phyloP scores from a whole-genome alignment of 2,888 invertebrate species.

The Gandaritis pyraliata region DNA sequence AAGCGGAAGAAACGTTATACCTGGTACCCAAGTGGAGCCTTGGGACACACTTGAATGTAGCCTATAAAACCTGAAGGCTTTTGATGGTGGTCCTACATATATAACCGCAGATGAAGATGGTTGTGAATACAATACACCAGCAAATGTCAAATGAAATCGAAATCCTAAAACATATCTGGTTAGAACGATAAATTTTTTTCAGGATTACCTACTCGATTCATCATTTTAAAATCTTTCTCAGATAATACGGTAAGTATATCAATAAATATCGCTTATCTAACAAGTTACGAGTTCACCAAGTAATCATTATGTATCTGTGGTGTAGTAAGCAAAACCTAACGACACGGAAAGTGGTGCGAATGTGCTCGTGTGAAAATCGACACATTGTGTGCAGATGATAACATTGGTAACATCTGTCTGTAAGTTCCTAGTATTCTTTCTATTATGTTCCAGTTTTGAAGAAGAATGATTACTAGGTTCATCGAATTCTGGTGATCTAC shows the following conservation, averaged over 20 bases:
- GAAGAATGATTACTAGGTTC: too few species aligned
- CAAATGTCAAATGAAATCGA: background rate
- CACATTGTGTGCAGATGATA: conserved; percentile 63
- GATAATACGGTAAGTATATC: conserved; percentile 30
- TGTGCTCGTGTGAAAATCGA: conserved; percentile 68
- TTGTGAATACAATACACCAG: background rate
- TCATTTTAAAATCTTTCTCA: conserved; percentile 20
- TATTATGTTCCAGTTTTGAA: background rate
- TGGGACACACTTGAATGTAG: background rate
- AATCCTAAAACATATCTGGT: background rate
- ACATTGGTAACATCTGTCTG: conserved; percentile 28
- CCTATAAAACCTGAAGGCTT: background rate
- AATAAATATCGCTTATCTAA: conserved; percentile 50
- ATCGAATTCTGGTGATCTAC: too few species aligned
- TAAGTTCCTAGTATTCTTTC: conserved; percentile 17
- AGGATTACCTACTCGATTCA: conserved; percentile 16
- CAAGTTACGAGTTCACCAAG: conserved; percentile 35
- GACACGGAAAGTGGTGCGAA: conserved; percentile 75
- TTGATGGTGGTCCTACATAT: too few species aligned
- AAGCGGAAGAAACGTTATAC: conserved; percentile 15
- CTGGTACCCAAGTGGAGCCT: conserved; percentile 2
- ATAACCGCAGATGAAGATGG: too few species aligned
- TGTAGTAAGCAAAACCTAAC: conserved; percentile 44
- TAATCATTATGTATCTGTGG: conserved; percentile 18
- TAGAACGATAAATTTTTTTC: background rate